Evolutionary conservation across 2,797 vertebrate genomes (phyloP), one percentile per base, ranked within the genome.

Genomic region (Phoebastria nigripes): DNA sequence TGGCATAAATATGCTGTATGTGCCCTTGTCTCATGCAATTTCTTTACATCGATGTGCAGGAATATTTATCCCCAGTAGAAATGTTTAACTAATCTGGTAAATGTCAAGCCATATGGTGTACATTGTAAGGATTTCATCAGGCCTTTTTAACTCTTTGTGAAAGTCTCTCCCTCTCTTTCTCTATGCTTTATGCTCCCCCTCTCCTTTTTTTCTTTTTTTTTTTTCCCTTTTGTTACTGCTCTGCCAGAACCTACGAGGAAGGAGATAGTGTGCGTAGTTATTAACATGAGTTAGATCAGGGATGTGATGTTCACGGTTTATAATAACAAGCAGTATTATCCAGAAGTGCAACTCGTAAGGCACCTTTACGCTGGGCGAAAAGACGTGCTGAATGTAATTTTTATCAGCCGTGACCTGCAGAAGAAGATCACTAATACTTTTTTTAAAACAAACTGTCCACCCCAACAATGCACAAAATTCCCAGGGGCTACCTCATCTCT

Each of bases 31-130:
- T 98, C 91, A 63, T 96, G 94, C 92, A 98, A 97, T 98, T 98
- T 97, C 97, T 98, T 97, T 97, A 98, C 97, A 97, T 97, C 83
- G 86, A 96, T 97, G 96, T 98, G 94, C 96, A 97, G 94, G 96
- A 97, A 96, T 98, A 97, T 97, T 98, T 98, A 98, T 98, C 97
- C 97, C 98, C 98, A 97, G 97, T 96, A 98, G 98, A 98, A 98
- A 98, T 98, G 98, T 98, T 98, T 98, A 98, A 98, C 97, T 98
- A 98, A 98, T 98, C 98, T 98, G 98, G 98, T 98, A 98, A 98
- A 98, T 97, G 98, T 98, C 98, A 98, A 97, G 96, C 97, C 98
- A 98, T 98, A 98, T 98, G 98, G 98, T 97, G 96, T 95, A 98
- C 96, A 97, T 98, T 98, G 98, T 96, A 97, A 89, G 96, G 97